Base-by-base conservation (phyloP, 92 coral and sea anemone species). In the Heliopora coerulea region DNA sequence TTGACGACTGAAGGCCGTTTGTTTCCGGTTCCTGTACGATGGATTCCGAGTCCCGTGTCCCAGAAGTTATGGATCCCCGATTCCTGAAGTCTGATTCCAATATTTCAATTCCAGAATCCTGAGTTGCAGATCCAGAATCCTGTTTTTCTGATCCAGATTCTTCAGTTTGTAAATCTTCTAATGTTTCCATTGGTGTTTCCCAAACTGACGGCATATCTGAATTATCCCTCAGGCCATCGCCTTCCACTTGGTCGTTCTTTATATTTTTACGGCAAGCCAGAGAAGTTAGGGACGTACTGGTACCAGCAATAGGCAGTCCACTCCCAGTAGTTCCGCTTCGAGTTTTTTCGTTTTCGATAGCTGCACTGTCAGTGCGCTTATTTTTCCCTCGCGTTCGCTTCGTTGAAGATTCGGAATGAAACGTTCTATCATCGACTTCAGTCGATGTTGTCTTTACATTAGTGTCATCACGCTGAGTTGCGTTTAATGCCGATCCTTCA, bases 11-110 rank as follows among this genome's bases (percentile, higher is more conserved):
- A 25, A 56, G 5, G n/a, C n/a, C n/a, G 25, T 58, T 33, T 2
- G 63, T 58, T 32, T 67, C 56, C 74, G 54, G 11, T 46, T 32
- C 34, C 12, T 34, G 74, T 12, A 18, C 10, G 9, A 17, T 40
- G 19, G 58, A 12, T n/a, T 50, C 72, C 19, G 58, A 12, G 17
- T 50, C 72, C 19, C 32, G 72, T 30, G 14, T 65, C 20, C 33
- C 33, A 26, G 58, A 17, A 21, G 59, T 10, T 8, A 27, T 29
- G 6, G 37, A 44, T 44, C 13, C 74, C 27, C 39, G 49, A 5
- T 58, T 44, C 28, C 41, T n/a, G 41, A 41, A 11, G 10, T 21
- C 26, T 42, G 59, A 41, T 46, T 9, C 67, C 27, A 25, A 9
- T 2, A 9, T 32, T 8, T 20, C 70, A 63, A 49, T 37, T 19